Conservation (phyloP, 1,140 invertebrate genomes). For the Linepithema humile region DNA sequence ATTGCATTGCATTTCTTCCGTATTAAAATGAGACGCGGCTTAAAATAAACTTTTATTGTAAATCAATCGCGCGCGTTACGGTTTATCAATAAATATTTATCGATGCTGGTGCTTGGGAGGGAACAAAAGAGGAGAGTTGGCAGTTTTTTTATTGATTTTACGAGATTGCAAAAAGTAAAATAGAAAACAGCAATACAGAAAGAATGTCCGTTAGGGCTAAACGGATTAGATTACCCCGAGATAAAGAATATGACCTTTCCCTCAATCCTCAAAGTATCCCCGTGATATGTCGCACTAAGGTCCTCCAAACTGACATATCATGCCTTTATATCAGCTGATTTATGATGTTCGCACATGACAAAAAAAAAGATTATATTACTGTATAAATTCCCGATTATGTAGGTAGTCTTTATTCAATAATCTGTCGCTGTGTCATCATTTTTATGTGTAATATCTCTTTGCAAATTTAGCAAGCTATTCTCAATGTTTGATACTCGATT, state of each 20-base stretch:
- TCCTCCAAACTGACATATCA: background rate
- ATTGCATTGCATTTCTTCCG: background rate
- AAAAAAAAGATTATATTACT: too few relatives aligned
- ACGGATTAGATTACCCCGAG: constrained; percentile 5
- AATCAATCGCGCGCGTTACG: too few relatives aligned
- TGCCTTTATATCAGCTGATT: background rate
- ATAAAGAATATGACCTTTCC: constrained; percentile 1
- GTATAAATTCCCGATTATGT: too few relatives aligned
- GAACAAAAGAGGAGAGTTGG: too few relatives aligned
- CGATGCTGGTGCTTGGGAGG: too few relatives aligned
- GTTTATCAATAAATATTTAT: background rate
- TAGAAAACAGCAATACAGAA: background rate
- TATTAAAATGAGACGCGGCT: background rate
- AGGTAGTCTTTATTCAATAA: too few relatives aligned
- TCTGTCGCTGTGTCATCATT: background rate
- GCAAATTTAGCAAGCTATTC: background rate
- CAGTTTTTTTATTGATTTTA: background rate
- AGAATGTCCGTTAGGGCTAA: background rate
- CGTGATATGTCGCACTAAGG: background rate
- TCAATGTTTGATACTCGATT: background rate
- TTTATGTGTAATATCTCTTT: background rate
- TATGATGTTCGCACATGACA: constrained; percentile 8
- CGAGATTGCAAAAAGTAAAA: background rate
- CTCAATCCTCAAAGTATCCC: background rate
- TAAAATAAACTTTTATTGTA: background rate